Evolutionary conservation across 2,113 vertebrate species (phyloP).

Genomic region (Phoenicopterus ruber): DNA sequence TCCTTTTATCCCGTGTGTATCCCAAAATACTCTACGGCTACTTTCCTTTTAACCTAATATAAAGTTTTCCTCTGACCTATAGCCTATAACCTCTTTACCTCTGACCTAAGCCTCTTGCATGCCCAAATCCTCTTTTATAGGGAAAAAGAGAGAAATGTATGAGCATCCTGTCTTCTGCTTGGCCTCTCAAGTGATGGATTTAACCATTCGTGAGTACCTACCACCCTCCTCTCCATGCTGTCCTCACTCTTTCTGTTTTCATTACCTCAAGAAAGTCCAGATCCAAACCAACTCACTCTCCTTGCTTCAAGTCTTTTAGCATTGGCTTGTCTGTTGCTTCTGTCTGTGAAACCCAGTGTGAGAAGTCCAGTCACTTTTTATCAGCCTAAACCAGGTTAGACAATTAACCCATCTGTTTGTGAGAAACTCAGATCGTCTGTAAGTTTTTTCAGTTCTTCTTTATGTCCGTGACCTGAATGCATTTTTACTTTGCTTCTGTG

Average conservation of each 20-base stretch:
- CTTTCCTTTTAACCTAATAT: slow-evolving; percentile 84
- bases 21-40: slow-evolving; percentile 79
- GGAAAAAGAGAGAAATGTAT: slow-evolving; percentile 99
- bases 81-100: slow-evolving; percentile 87
- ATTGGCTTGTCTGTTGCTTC: slow-evolving; percentile 86
- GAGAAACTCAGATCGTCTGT: slow-evolving; percentile 85
- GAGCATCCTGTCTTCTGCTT: slow-evolving; percentile 99
- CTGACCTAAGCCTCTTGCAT: slow-evolving; percentile 98
- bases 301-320: slow-evolving; percentile 84
- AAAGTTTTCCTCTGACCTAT: slow-evolving; percentile 88
- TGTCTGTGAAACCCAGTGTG: slow-evolving; percentile 90
- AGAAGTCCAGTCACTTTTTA: slow-evolving; percentile 84
- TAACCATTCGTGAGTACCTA: slow-evolving; percentile 99
- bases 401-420: slow-evolving; percentile 90
- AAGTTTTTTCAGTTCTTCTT: slow-evolving; percentile 87
- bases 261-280: slow-evolving; percentile 80
- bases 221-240: slow-evolving; percentile 86
- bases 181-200: slow-evolving; percentile 99
- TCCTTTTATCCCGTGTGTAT: slow-evolving; percentile 75
- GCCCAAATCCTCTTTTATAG: slow-evolving; percentile 99
- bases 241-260: slow-evolving; percentile 81
- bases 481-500: slow-evolving; percentile 99
- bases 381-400: slow-evolving; percentile 81
- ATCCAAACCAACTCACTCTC: slow-evolving; percentile 82
- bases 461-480: slow-evolving; percentile 97